Evolutionary conservation across 2,888 invertebrate species (phyloP), one percentile per base, ranked within the genome.

Genomic region (Ctenicera cuprea): DNA sequence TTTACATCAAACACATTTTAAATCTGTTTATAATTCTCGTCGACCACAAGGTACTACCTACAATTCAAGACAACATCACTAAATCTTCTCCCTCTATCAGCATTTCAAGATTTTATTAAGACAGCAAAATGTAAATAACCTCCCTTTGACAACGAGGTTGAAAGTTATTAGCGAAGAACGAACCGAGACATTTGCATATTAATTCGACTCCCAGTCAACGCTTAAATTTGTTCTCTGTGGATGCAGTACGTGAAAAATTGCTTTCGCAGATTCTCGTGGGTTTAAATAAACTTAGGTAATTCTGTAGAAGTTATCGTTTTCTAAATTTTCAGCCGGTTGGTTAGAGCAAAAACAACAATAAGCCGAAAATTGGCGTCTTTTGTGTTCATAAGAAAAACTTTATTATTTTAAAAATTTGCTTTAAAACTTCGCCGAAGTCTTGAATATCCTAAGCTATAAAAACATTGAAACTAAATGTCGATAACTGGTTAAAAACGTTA

Each of bases 101-200:
- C 14, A 54, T 30, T 54, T 30, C 30, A 30, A 16, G 30, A 5
- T 14, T 54, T 54, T 30, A 54, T 54, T 54, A 18, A 18, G 7
- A 18, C 30, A 54, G 30, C 54, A 54, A 30, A 54, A 54, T 54
- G 54, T 54, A 54, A 54, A 54, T 54, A 54, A 16, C 12, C 54
- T 4, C n/a, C 33, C 30, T 54, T 54, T 54, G 54, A 30, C 30
- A 54, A 54, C 26, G 54, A 54, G 54, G 54, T 54, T 54, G 33
- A 7, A 14, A 54, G n/a, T 54, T 54, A 26, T 54, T 54, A 54
- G 26, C 30, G 14, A 14, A 33, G 54, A 54, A 30, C 7, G 30
- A 54, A 14, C 54, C 14, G 7, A 14, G 54, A 12, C 54, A 22
- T 54, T 54, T 54, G 33, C 54, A 54, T 54, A 26, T 54, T 54